Percentiles rank a stretch among this genome's conserved stretches.
phyloP scores from a whole-genome alignment of 2,888 invertebrate species.

The Byasa hedistus region DNA sequence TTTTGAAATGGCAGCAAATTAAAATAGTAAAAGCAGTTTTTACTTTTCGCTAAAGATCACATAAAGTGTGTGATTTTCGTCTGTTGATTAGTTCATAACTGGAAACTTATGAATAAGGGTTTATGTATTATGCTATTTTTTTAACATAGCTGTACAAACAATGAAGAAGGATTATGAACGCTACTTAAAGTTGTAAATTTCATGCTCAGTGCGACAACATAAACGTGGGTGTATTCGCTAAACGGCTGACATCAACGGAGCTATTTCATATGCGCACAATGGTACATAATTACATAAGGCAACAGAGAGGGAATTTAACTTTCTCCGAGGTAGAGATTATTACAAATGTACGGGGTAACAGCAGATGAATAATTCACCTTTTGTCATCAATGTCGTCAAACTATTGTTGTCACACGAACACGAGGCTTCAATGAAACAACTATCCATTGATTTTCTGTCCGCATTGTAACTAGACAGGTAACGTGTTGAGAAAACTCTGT shows the following conservation, averaged over 20 bases:
- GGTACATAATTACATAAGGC: constrained; percentile 58
- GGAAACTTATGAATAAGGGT: no score
- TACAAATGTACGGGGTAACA: constrained; percentile 42
- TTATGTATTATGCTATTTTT: no score
- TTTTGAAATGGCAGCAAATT: no score
- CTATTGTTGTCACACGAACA: not conserved
- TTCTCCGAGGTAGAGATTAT: constrained; percentile 54
- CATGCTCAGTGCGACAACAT: constrained; percentile 26
- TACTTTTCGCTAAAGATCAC: no score
- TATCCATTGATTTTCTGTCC: constrained; percentile 1
- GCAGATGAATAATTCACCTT: constrained; percentile 36
- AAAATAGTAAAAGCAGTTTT: no score
- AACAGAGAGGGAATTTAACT: constrained; percentile 57
- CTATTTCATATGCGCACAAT: constrained; percentile 53
- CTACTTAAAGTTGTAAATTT: constrained; percentile 22
- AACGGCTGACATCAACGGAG: constrained; percentile 39
- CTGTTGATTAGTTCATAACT: no score
- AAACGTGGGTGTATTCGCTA: constrained; percentile 38
- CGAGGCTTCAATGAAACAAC: not conserved
- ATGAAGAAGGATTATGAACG: constrained; percentile 5
- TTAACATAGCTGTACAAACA: constrained; percentile 3
- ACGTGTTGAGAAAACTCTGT: not conserved
- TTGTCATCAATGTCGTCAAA: constrained; percentile 1
- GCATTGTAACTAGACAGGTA: not conserved
- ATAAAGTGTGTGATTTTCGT: no score